phyloP scores from a whole-genome alignment of 2,888 invertebrate genomes.

The Spodoptera exigua region DNA sequence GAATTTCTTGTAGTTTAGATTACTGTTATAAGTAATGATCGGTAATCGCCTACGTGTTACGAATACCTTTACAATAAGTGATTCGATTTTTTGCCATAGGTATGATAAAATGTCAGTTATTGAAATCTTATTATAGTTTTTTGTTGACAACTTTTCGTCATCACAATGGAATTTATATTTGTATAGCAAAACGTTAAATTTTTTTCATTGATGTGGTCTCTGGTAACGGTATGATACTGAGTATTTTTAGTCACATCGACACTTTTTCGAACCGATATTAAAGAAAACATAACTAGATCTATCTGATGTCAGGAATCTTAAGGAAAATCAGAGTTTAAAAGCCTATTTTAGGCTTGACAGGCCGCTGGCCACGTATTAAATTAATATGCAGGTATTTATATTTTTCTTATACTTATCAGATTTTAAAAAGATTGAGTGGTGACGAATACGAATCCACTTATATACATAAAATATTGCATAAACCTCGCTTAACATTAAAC shows the following conservation, averaged over 20 bases:
- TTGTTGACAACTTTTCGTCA: conserved; percentile 30
- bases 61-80: conserved; percentile 14
- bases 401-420: too few relatives aligned
- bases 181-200: conserved; percentile 32
- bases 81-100: conserved; percentile 17
- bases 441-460: too few relatives aligned
- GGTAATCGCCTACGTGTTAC: neutral
- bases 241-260: conserved; percentile 18
- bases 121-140: conserved; percentile 41
- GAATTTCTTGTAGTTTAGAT: too few relatives aligned
- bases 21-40: too few relatives aligned
- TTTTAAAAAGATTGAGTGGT: too few relatives aligned
- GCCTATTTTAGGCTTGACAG: too few relatives aligned
- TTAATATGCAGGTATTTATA: too few relatives aligned
- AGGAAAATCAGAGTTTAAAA: too few relatives aligned
- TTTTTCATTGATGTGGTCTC: conserved; percentile 24
- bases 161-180: conserved; percentile 41
- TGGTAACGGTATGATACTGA: conserved; percentile 36
- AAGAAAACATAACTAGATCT: conserved; percentile 15
- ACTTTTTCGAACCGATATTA: conserved; percentile 36
- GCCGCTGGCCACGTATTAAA: too few relatives aligned
- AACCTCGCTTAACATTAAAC: too few relatives aligned
- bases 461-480: too few relatives aligned
- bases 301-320: neutral
- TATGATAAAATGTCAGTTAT: conserved; percentile 37